Base-by-base conservation (phyloP, 2,888 invertebrate genomes). In the Frankliniella fusca region DNA sequence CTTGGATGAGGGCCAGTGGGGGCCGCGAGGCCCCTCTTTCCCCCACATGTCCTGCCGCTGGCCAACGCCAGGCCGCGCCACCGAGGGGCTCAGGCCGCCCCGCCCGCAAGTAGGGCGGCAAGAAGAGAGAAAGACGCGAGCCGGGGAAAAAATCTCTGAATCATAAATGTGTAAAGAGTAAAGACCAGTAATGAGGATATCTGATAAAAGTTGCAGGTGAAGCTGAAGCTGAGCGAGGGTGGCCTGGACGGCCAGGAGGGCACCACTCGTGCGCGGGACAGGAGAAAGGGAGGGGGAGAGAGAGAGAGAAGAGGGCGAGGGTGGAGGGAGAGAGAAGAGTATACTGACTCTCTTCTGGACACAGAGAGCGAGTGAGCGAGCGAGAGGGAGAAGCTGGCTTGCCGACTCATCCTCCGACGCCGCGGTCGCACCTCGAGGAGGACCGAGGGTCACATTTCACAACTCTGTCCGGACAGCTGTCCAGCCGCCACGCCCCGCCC, bases 131-230 rank as follows among this genome's bases (percentile, higher is more conserved):
- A 81, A 28, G 76, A 79, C 76, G 49, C 81, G 48, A 70, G 80
- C 38, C 38, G 80, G 70, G 81, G 84, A 50, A 83, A 83, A 84
- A 83, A 83, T 83, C 81, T 83, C 83, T 80, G 83, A 49, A 81
- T 86, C 87, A 87, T 87, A 84, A 87, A 87, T 86, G 83, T 87
- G 87, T 86, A 86, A 87, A 82, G 84, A 84, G 85, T 86, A 86
- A 86, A 87, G 87, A 86, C 87, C 87, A 85, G 87, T 87, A 87
- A 87, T 87, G 87, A 87, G 87, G 85, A 87, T 86, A 87, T 87
- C 87, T 87, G 86, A 87, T 87, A 86, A 87, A 87, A 87, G 84
- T 87, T 87, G 86, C 87, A 87, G 48, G 70, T 76, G 70, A 3
- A 54, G 54, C 54, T 20, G 54, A 15, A 20, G 54, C 54, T 38